A percentile compares a stretch with the other conserved stretches of the same genome.
phyloP scores from a whole-genome alignment of 2,113 vertebrate species.

The Tachycineta bicolor region DNA sequence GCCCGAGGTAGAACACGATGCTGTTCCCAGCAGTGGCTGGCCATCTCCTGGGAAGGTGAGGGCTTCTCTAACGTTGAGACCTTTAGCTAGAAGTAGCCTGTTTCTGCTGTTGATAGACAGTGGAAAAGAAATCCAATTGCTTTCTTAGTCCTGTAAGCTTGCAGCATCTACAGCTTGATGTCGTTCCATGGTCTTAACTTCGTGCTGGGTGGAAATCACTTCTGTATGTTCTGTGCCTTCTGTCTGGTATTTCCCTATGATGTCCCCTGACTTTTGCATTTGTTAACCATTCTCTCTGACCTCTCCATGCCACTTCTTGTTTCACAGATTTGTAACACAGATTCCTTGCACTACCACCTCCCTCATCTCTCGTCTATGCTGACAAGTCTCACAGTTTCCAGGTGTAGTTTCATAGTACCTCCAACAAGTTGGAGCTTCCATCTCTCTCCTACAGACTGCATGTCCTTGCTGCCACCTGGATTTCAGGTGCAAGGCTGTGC shows the following conservation, averaged over 20 bases:
- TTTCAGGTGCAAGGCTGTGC: not conserved
- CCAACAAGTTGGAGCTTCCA: not conserved
- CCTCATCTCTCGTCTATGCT: not conserved
- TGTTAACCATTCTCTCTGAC: not conserved
- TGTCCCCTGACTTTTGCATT: not conserved
- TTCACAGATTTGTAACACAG: not conserved
- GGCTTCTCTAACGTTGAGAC: not conserved
- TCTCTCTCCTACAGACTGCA: not conserved
- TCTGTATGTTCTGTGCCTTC: not conserved
- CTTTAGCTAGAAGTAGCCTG: not conserved
- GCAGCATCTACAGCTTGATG: not conserved
- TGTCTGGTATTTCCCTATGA: not conserved
- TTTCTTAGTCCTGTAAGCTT: not conserved
- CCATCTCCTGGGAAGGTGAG: not conserved
- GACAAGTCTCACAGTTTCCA: not conserved
- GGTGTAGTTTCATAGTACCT: not conserved
- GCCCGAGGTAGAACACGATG: rapidly evolving
- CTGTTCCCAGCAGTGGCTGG: not conserved
- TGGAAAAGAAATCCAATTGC: not conserved
- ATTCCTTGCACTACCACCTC: not conserved
- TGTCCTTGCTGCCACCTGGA: not conserved
- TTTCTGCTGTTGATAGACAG: not conserved
- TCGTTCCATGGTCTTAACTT: not conserved
- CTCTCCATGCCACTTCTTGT: not conserved
- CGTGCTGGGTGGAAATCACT: not conserved